Percentiles rank a stretch among this genome's conserved stretches.
Evolutionary conservation across 2,797 vertebrate species (phyloP).

Genomic region (Clangula hyemalis): DNA sequence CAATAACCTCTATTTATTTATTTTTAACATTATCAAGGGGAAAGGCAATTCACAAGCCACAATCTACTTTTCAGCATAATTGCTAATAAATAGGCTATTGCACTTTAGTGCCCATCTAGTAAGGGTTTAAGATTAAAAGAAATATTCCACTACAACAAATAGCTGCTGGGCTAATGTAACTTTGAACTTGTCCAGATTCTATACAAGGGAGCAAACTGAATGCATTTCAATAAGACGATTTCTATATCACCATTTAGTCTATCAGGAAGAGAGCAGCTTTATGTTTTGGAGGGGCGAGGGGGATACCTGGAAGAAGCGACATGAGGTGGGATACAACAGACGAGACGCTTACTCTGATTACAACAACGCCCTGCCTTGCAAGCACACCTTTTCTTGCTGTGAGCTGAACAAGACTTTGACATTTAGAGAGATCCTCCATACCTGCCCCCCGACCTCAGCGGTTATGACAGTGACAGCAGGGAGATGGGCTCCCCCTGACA

Average conservation of each 20-base stretch:
- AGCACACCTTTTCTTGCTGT: neutral
- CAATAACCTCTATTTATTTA: neutral
- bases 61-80: neutral
- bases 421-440: neutral
- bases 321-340: neutral
- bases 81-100: conserved; percentile 5
- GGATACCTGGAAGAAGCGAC: neutral
- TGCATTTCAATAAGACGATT: fast-evolving
- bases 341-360: neutral
- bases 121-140: neutral
- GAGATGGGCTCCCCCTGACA: neutral
- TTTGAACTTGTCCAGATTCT: neutral
- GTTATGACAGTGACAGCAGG: neutral
- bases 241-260: neutral
- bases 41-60: neutral
- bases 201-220: neutral
- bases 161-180: neutral
- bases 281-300: neutral
- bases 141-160: neutral
- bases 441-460: neutral
- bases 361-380: neutral
- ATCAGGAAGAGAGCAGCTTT: neutral
- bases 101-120: neutral
- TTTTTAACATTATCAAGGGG: neutral
- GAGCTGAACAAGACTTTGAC: neutral